phyloP scores from a whole-genome alignment of 2,888 invertebrate species.

The Oxyscelio sp. region DNA sequence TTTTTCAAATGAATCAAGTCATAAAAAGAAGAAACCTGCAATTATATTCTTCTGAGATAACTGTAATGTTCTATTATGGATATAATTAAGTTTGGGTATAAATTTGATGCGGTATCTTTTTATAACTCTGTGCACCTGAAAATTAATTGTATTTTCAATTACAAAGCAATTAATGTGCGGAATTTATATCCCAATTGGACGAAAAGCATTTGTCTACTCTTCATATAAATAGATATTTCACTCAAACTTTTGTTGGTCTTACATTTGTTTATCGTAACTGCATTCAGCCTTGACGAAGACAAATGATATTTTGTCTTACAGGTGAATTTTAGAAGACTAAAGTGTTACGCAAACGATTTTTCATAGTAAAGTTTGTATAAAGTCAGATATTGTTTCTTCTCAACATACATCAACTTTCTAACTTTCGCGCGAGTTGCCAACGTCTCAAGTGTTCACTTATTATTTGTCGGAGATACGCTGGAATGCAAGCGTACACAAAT shows the following conservation, averaged over 20 bases:
- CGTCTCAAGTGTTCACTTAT: conserved; percentile 40
- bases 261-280: conserved; percentile 47
- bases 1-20: conserved; percentile 11
- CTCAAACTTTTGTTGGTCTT: conserved; percentile 26
- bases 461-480: conserved; percentile 45
- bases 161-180: conserved; percentile 26
- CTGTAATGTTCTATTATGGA: conserved; percentile 8
- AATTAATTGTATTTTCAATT: conserved; percentile 29
- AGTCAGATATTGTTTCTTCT: conserved; percentile 57
- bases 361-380: conserved; percentile 55
- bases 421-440: conserved; percentile 55
- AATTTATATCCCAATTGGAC: conserved; percentile 27
- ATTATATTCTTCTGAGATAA: conserved; percentile 1
- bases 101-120: conserved; percentile 14
- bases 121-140: no score
- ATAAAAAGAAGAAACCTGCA: conserved; percentile 23
- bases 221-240: conserved; percentile 43
- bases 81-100: conserved; percentile 17
- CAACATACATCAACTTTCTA: conserved; percentile 58
- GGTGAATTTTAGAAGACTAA: conserved; percentile 42
- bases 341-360: conserved; percentile 53
- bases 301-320: conserved; percentile 61
- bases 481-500: conserved; percentile 3
- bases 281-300: conserved; percentile 44
- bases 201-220: conserved; percentile 9